A percentile compares a stretch with the other conserved stretches of the same genome.
phyloP scores from a whole-genome alignment of 2,113 vertebrate species.

The Suncus etruscus region DNA sequence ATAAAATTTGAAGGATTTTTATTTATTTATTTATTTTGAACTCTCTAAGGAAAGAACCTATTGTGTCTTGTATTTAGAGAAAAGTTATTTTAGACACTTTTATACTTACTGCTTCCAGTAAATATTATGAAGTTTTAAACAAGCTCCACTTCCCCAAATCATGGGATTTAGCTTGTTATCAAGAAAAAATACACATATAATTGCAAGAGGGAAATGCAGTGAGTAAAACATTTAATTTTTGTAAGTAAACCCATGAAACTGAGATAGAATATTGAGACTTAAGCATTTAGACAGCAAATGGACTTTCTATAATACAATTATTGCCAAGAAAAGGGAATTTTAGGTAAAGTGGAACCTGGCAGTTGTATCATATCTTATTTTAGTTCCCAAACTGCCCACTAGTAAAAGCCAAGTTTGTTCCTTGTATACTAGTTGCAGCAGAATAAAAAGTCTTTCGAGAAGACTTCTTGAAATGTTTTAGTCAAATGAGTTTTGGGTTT shows the following conservation, averaged over 20 bases:
- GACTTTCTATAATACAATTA: conserved; percentile 31
- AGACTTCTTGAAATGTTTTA: conserved; percentile 19
- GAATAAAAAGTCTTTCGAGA: conserved; percentile 46
- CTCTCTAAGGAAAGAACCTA: neutral
- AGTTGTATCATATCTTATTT: conserved; percentile 25
- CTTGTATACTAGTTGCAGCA: neutral
- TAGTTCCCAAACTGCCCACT: conserved; percentile 18
- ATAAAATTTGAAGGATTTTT: conserved; percentile 32
- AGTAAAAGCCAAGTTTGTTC: conserved; percentile 32
- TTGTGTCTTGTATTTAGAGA: conserved; percentile 15
- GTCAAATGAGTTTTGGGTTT: conserved; percentile 27
- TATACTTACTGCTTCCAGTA: conserved; percentile 46
- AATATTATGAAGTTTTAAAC: conserved; percentile 56
- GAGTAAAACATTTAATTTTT: conserved; percentile 56
- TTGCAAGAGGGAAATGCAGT: conserved; percentile 40
- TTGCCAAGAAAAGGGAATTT: conserved; percentile 43
- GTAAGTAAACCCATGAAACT: conserved; percentile 34
- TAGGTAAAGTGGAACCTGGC: neutral
- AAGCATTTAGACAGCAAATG: conserved; percentile 39
- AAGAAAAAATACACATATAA: conserved; percentile 25
- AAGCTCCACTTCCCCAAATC: neutral
- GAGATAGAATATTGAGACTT: conserved; percentile 30
- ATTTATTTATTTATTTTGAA: neutral
- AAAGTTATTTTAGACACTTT: conserved; percentile 25
- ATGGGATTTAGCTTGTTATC: conserved; percentile 39